phyloP scores from a whole-genome alignment of 1,140 invertebrate species.

The Steinernema feltiae region DNA sequence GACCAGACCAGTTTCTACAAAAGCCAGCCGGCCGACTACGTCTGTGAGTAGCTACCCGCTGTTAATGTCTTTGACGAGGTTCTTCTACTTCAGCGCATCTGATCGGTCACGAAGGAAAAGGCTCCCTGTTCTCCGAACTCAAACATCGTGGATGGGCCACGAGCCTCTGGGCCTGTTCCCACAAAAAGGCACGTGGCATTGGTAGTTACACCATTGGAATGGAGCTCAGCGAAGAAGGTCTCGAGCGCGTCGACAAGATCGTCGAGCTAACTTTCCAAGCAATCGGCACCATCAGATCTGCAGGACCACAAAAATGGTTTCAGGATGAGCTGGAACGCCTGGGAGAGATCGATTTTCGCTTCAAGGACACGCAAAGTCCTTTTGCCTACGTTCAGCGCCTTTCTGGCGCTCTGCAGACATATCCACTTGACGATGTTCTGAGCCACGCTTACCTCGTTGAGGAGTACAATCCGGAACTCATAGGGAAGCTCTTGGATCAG shows the following conservation, averaged over 20 bases:
- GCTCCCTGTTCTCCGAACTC: too few species aligned
- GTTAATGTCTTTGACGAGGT: not conserved
- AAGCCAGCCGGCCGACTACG: conserved; percentile 83
- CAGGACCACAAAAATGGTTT: conserved; percentile 76
- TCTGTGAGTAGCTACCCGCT: conserved; percentile 58
- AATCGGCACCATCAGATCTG: conserved; percentile 72
- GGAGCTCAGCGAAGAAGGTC: conserved; percentile 82
- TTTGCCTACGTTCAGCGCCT: conserved; percentile 67
- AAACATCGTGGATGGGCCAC: conserved; percentile 85
- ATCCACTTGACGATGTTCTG: conserved; percentile 78
- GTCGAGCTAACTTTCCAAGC: conserved; percentile 72
- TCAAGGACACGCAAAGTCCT: conserved; percentile 83
- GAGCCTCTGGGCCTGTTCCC: conserved; percentile 72
- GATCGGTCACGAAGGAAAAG: conserved; percentile 79
- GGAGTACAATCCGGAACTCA: conserved; percentile 79
- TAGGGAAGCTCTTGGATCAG: conserved; percentile 68
- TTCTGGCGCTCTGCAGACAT: conserved; percentile 68
- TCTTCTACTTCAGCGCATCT: not conserved
- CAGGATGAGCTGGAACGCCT: conserved; percentile 79
- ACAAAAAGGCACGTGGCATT: conserved; percentile 75
- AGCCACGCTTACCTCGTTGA: conserved; percentile 69
- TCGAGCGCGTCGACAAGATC: conserved; percentile 75
- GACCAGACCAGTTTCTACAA: conserved; percentile 75
- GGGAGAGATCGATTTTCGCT: conserved; percentile 74
- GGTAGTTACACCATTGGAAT: conserved; percentile 79